Percentiles rank a stretch among this genome's conserved stretches.
Conservation (phyloP, 2,888 invertebrate genomes). For the Temnothorax ravouxi region DNA sequence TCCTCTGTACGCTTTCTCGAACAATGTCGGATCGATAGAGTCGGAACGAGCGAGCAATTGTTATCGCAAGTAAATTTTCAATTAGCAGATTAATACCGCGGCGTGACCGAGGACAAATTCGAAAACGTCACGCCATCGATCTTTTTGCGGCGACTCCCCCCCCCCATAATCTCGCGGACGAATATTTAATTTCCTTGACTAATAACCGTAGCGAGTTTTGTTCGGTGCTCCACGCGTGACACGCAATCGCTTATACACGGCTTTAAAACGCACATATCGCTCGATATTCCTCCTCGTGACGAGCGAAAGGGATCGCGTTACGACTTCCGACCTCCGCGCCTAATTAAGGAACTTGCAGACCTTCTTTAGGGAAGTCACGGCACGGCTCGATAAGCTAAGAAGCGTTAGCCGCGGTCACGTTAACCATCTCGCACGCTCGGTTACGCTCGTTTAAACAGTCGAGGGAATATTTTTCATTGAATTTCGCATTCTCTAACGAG, state of each 20-base stretch:
- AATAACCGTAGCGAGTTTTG: slow-evolving; percentile 16
- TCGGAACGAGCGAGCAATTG: slow-evolving; percentile 5
- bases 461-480: slow-evolving; percentile 1
- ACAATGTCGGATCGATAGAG: background rate
- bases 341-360: slow-evolving; percentile 30
- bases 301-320: slow-evolving; percentile 21
- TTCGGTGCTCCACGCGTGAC: slow-evolving; percentile 17
- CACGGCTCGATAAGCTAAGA: slow-evolving; percentile 24
- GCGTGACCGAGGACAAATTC: slow-evolving; percentile 30
- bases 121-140: slow-evolving; percentile 37
- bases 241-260: slow-evolving; percentile 6
- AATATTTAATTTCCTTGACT: slow-evolving; percentile 44
- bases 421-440: slow-evolving; percentile 24
- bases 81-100: slow-evolving; percentile 17
- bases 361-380: slow-evolving; percentile 27
- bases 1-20: background rate
- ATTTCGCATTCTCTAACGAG: background rate
- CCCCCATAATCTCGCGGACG: slow-evolving; percentile 3
- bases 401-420: slow-evolving; percentile 21
- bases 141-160: background rate
- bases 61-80: slow-evolving; percentile 30
- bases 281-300: slow-evolving; percentile 22
- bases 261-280: slow-evolving; percentile 21
- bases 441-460: slow-evolving; percentile 21
- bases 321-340: slow-evolving; percentile 2